Evolutionary conservation across 2,888 invertebrate genomes (phyloP), one percentile per base, ranked within the genome.

Genomic region (Carabus problematicus): DNA sequence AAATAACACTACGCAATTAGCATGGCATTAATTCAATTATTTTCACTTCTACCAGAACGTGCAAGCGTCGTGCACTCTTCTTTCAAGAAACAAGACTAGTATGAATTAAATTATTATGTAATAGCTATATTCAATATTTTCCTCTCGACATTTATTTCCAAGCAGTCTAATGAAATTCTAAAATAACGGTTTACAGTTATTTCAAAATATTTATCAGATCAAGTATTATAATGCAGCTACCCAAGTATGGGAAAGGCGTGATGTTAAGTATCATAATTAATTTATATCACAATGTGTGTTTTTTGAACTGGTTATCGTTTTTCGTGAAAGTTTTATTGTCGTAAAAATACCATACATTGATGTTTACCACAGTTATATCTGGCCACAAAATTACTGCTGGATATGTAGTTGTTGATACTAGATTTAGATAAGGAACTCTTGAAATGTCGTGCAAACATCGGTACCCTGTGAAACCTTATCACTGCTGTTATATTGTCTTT

Each of bases 361-460:
- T 49, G 63, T 63, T 63, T 63, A 63, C 63, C 16, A 16, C 3
- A n/a, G 45, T n/a, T 45, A 45, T 45, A n/a, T 45, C 29, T 2
- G 29, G 29, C 29, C 29, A 29, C 3, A 29, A 29, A 29, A 29
- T 29, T 29, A 29, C 6, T 29, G 6, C 29, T 29, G n/a, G n/a
- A n/a, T n/a, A n/a, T n/a, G n/a, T n/a, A 29, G 29, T 29, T 58
- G 45, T 49, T 47, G 59, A 58, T 66, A 59, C 29, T 49, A 49
- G 58, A 66, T 66, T 66, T 66, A 66, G 66, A 66, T 66, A 66
- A 66, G 47, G 45, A 19, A 16, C 18, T 52, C 9, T n/a, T n/a
- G 29, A 54, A 64, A 55, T 64, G 19, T 52, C 6, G 6, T 14
- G 41, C 43, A 55, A 42, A 55, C 55, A 29, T 43, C 40, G 14